Conservation (phyloP, 2,888 invertebrate genomes). For the Andrena dorsata region DNA sequence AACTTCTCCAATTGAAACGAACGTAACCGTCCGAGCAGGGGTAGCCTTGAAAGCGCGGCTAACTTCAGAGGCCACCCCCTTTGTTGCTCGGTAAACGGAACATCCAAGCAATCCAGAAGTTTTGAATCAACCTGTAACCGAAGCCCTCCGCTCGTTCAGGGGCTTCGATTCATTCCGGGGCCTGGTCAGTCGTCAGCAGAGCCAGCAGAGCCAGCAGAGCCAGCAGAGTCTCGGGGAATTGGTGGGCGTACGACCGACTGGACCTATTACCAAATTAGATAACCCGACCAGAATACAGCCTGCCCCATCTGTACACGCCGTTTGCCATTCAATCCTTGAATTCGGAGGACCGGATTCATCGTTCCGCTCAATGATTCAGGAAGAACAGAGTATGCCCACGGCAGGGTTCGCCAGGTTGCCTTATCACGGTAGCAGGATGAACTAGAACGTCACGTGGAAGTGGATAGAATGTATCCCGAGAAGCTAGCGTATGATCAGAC, state of each 20-base stretch:
- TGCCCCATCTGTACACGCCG: conserved; percentile 26
- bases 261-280: conserved; percentile 55
- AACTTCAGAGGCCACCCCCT: conserved; percentile 4
- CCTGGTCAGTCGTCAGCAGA: conserved; percentile 39
- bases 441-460: conserved; percentile 2
- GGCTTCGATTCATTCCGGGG: conserved; percentile 48
- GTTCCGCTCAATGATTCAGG: conserved; percentile 13
- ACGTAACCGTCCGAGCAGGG: neutral
- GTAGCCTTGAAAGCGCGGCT: conserved; percentile 6
- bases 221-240: conserved; percentile 38
- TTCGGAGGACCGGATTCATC: neutral
- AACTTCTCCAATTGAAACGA: conserved; percentile 2
- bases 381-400: neutral
- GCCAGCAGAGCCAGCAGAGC: conserved; percentile 25
- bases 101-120: neutral
- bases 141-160: neutral
- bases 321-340: conserved; percentile 7
- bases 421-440: conserved; percentile 12
- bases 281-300: conserved; percentile 47
- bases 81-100: neutral
- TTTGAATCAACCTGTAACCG: conserved; percentile 5
- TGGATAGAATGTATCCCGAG: conserved; percentile 50
- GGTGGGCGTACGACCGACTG: conserved; percentile 14
- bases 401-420: neutral
- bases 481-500: conserved; percentile 37